Evolutionary conservation across 2,113 vertebrate genomes (phyloP).

Genomic region (Trematocara marginatum): DNA sequence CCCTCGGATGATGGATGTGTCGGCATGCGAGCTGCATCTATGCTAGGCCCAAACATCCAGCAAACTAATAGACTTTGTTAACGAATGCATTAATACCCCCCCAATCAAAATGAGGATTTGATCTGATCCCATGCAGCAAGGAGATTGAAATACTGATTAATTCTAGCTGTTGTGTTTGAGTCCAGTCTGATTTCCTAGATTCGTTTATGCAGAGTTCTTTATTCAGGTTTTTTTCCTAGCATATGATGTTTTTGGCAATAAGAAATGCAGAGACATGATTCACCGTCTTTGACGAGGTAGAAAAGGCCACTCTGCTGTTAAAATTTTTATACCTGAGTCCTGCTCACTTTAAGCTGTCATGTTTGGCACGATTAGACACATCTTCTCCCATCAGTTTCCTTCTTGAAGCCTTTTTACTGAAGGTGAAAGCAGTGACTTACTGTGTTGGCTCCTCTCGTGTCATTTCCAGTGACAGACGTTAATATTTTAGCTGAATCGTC

Average conservation of each 20-base stretch:
- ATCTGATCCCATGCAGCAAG: neutral
- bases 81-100: slow-evolving; percentile 35
- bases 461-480: neutral
- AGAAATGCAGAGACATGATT: neutral
- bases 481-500: neutral
- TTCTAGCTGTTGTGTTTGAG: neutral
- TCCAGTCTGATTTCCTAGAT: neutral
- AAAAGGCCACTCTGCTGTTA: neutral
- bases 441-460: neutral
- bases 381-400: neutral
- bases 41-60: slow-evolving; percentile 25
- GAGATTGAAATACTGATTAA: slow-evolving; percentile 26
- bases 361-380: neutral
- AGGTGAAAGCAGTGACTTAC: neutral
- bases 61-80: slow-evolving; percentile 47
- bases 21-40: slow-evolving; percentile 11
- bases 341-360: neutral
- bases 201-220: neutral
- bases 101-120: slow-evolving; percentile 1
- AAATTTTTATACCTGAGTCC: neutral
- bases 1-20: slow-evolving; percentile 55
- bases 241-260: neutral
- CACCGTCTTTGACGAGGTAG: neutral
- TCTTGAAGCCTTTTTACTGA: neutral
- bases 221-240: neutral